These are phyloP conservation scores for Eulemur coronatus DNA, from an alignment of 2,797 vertebrate genomes.

Conservation along the genomic window DNA sequence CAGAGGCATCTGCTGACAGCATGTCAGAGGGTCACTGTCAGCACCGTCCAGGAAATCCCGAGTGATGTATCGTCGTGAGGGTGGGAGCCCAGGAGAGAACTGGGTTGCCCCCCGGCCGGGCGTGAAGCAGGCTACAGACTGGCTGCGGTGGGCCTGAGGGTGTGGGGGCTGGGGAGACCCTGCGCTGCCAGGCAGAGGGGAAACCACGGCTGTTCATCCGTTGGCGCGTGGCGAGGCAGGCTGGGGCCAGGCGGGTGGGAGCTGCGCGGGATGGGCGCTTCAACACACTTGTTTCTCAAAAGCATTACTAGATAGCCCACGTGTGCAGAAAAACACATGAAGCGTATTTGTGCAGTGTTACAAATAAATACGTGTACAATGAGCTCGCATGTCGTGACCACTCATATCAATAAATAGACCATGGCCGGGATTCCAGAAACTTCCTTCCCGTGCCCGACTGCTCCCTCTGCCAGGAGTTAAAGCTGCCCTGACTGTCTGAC, in stretches of 20 bases:
- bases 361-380: neutral
- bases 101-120: neutral
- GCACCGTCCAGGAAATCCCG: too few relatives aligned
- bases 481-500: neutral
- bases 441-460: neutral
- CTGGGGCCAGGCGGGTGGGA: neutral
- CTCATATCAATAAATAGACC: neutral
- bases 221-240: neutral
- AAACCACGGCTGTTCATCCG: rapidly evolving
- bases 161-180: neutral
- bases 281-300: neutral
- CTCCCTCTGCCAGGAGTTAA: neutral
- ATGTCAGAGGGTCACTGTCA: too few relatives aligned
- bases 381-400: rapidly evolving
- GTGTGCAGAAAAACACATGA: neutral
- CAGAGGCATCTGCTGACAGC: too few relatives aligned
- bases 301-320: neutral
- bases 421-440: neutral
- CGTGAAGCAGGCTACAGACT: neutral
- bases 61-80: neutral
- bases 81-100: neutral
- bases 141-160: rapidly evolving
- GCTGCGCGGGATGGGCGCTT: rapidly evolving
- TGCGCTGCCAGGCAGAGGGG: rapidly evolving
- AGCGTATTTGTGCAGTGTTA: neutral